These are phyloP conservation scores for Actinernus sp. DNA, from an alignment of 92 coral and sea anemone genomes.

Conservation along the genomic window DNA sequence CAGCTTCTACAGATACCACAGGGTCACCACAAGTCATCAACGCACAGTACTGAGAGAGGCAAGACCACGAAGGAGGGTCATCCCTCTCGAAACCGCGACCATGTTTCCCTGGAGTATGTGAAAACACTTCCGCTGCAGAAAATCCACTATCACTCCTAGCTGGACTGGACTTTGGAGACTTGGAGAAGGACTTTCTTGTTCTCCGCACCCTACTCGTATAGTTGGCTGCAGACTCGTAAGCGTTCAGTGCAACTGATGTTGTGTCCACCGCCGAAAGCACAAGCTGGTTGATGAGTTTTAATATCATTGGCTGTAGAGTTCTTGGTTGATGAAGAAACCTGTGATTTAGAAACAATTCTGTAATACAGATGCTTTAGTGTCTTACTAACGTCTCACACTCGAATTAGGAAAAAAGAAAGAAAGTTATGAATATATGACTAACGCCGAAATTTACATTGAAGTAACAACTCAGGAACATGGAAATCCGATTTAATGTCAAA, in stretches of 20 bases:
- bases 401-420: too few relatives aligned
- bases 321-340: slow-evolving; percentile 76
- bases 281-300: slow-evolving; percentile 66
- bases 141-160: slow-evolving; percentile 63
- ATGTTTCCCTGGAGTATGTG: slow-evolving; percentile 20
- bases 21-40: slow-evolving; percentile 61
- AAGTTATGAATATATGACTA: too few relatives aligned
- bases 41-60: slow-evolving; percentile 81
- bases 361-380: too few relatives aligned
- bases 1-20: slow-evolving; percentile 64
- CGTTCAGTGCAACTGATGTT: slow-evolving; percentile 1
- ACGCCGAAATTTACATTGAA: too few relatives aligned
- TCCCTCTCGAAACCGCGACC: slow-evolving; percentile 24
- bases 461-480: too few relatives aligned
- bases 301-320: slow-evolving; percentile 59
- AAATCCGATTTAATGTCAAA: too few relatives aligned
- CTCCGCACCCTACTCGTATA: slow-evolving; percentile 32
- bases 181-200: slow-evolving; percentile 38
- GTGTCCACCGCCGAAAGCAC: slow-evolving; percentile 74
- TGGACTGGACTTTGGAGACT: slow-evolving; percentile 66
- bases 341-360: too few relatives aligned
- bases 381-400: too few relatives aligned
- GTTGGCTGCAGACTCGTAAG: slow-evolving; percentile 18
- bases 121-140: slow-evolving; percentile 60
- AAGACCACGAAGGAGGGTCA: slow-evolving; percentile 68